These are phyloP conservation scores for Catharus minimus DNA, from an alignment of 2,113 vertebrate genomes.

Conservation along the genomic window DNA sequence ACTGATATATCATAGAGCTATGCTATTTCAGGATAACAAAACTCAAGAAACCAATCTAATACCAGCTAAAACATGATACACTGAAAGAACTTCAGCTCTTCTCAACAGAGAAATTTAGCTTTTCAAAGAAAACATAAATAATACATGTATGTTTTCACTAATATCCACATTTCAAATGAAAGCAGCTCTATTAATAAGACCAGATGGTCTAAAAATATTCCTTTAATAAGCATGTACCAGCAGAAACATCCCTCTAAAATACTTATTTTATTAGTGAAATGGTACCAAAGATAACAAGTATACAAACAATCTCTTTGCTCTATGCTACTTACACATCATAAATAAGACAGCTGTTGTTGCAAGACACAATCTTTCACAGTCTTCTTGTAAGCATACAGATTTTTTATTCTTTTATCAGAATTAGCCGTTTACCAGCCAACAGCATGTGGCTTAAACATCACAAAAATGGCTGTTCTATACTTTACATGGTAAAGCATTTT, in stretches of 20 bases:
- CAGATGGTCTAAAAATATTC: conserved; percentile 35
- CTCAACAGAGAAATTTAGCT: background rate
- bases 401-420: conserved; percentile 65
- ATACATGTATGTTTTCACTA: background rate
- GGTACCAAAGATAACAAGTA: conserved; percentile 79
- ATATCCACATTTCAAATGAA: background rate
- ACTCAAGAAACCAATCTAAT: conserved; percentile 8
- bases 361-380: conserved; percentile 70
- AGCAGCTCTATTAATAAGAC: background rate
- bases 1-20: background rate
- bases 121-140: background rate
- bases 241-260: conserved; percentile 77
- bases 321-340: conserved; percentile 80
- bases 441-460: conserved; percentile 69
- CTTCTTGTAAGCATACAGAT: conserved; percentile 58
- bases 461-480: conserved; percentile 73
- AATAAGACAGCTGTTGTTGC: conserved; percentile 75
- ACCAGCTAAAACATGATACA: background rate
- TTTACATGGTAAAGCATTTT: conserved; percentile 83
- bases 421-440: conserved; percentile 72
- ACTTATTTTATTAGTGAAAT: conserved; percentile 79
- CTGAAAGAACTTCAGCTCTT: background rate
- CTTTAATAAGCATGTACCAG: conserved; percentile 61
- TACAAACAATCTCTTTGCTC: conserved; percentile 72
- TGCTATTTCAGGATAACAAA: background rate